Percentiles rank a stretch among this genome's conserved stretches.
phyloP scores from a whole-genome alignment of 1,140 invertebrate genomes.

The Drosophila lacteicornis region DNA sequence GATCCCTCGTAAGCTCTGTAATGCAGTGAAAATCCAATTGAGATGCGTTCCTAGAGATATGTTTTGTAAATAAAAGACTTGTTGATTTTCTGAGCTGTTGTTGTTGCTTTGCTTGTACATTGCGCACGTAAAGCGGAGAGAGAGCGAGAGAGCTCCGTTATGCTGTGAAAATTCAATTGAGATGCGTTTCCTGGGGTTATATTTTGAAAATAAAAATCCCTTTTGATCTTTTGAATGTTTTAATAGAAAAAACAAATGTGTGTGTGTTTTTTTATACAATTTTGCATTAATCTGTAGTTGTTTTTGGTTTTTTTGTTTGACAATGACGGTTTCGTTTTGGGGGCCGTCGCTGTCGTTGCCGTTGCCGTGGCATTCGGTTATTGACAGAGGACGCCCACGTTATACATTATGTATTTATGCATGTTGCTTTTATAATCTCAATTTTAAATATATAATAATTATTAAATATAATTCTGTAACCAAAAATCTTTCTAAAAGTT shows the following conservation, averaged over 20 bases:
- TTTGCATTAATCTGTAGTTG: slow-evolving; percentile 37
- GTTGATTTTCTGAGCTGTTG: too few species aligned
- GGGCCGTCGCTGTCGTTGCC: slow-evolving; percentile 17
- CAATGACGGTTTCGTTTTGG: slow-evolving; percentile 33
- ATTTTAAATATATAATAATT: slow-evolving; percentile 51
- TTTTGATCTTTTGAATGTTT: slow-evolving; percentile 56
- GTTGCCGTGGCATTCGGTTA: slow-evolving; percentile 2
- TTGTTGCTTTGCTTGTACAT: too few species aligned
- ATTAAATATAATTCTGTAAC: slow-evolving; percentile 76
- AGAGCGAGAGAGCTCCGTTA: neutral
- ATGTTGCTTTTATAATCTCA: slow-evolving; percentile 48
- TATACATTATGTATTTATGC: slow-evolving; percentile 46
- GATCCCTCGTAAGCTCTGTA: too few species aligned
- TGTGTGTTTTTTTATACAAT: slow-evolving; percentile 65
- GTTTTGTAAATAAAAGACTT: slow-evolving; percentile 41
- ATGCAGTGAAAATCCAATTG: slow-evolving; percentile 24
- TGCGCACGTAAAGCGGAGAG: too few species aligned
- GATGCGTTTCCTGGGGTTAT: neutral
- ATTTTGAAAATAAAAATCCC: slow-evolving; percentile 44
- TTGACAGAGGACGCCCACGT: slow-evolving; percentile 29
- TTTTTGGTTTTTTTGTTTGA: slow-evolving; percentile 22
- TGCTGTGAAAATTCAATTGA: slow-evolving; percentile 19
- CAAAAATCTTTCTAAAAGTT: slow-evolving; percentile 79
- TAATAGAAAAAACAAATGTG: slow-evolving; percentile 75
- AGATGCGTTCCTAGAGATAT: neutral